A percentile compares a stretch with the other conserved stretches of the same genome.
Evolutionary conservation across 1,140 invertebrate species (phyloP).

Genomic region (Cherax destructor): DNA sequence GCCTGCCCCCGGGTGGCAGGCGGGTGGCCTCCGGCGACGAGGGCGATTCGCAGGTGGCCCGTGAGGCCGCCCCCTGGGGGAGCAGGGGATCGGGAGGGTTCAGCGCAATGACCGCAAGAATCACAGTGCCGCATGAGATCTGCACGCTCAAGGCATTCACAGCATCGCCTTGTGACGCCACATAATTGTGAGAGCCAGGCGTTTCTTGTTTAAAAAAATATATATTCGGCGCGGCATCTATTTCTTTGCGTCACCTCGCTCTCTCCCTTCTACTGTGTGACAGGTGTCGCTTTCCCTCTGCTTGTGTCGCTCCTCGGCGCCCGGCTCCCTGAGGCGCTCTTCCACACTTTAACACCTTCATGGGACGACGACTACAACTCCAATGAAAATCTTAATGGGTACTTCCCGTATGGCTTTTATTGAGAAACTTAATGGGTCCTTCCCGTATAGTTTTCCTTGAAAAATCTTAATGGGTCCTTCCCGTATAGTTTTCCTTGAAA

Average conservation of each 20-base stretch:
- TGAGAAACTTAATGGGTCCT: background rate
- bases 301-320: conserved; percentile 31
- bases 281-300: conserved; percentile 39
- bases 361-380: background rate
- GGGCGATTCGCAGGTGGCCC: conserved; percentile 4
- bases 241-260: conserved; percentile 44
- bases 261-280: conserved; percentile 35
- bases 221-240: conserved; percentile 16
- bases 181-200: conserved; percentile 25
- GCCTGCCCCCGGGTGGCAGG: conserved; percentile 14
- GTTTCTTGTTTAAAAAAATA: background rate
- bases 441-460: background rate
- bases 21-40: background rate
- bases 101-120: conserved; percentile 70
- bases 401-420: conserved; percentile 2
- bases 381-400: background rate
- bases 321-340: background rate
- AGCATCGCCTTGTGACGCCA: conserved; percentile 62
- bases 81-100: conserved; percentile 41
- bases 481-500: no score
- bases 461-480: background rate
- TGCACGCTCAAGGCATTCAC: conserved; percentile 70
- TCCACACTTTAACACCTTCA: conserved; percentile 17
- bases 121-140: conserved; percentile 71
- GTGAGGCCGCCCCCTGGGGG: conserved; percentile 31